A percentile compares a stretch with the other conserved stretches of the same genome.
Conservation (phyloP, 2,888 invertebrate species). For the Ptychoptera contaminata region DNA sequence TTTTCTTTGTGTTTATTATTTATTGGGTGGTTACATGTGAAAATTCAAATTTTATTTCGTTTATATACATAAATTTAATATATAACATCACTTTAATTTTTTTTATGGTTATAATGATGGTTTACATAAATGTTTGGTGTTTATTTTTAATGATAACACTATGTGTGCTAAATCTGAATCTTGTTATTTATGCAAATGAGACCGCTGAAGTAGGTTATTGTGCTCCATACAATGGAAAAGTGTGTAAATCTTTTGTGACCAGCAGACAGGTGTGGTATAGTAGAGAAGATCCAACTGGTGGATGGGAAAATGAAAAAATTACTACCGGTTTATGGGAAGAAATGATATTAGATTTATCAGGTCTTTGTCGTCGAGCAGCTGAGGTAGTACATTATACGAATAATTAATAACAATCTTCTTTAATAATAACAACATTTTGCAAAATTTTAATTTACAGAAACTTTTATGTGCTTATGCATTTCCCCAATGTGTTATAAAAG, state of each 20-base stretch:
- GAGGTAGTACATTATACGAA: constrained; percentile 53
- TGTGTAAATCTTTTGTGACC: constrained; percentile 51
- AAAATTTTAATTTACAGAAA: constrained; percentile 35
- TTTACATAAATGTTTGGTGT: too few species aligned
- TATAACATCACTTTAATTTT: too few species aligned
- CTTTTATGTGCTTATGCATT: constrained; percentile 85
- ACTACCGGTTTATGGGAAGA: constrained; percentile 73
- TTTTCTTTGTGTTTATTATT: too few species aligned
- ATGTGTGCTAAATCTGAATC: too few species aligned
- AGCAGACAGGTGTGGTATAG: constrained; percentile 65
- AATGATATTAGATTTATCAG: constrained; percentile 59
- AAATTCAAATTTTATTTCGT: too few species aligned
- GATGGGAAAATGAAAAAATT: constrained; percentile 72
- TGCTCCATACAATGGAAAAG: constrained; percentile 72
- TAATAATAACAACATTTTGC: not conserved
- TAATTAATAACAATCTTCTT: not conserved
- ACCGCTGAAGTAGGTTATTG: constrained; percentile 48
- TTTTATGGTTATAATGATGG: too few species aligned
- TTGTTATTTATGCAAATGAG: not conserved
- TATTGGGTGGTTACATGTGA: too few species aligned
- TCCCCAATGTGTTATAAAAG: constrained; percentile 61
- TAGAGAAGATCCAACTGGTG: constrained; percentile 40
- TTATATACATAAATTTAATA: too few species aligned
- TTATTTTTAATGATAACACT: too few species aligned
- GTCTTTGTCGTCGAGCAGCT: constrained; percentile 74